Percentiles rank a stretch among this genome's conserved stretches.
These are phyloP conservation scores for Scomber japonicus DNA, from an alignment of 2,113 vertebrate genomes.

Conservation along the genomic window DNA sequence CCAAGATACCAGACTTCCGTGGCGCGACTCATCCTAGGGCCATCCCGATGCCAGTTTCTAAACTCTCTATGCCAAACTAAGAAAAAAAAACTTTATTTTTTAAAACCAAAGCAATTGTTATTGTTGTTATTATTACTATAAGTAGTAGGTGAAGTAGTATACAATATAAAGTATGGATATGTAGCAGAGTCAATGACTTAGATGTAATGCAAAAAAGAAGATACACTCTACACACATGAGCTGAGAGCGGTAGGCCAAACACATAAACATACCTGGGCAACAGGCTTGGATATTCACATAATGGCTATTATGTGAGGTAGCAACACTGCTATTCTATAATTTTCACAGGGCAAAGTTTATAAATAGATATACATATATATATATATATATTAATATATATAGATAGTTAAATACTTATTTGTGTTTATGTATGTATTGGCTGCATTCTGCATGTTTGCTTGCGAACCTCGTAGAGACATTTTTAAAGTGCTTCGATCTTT, in stretches of 20 bases:
- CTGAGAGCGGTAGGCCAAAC: slow-evolving; percentile 55
- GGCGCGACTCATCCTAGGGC: slow-evolving; percentile 67
- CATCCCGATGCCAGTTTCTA: slow-evolving; percentile 76
- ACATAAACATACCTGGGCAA: slow-evolving; percentile 61
- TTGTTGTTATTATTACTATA: slow-evolving; percentile 79
- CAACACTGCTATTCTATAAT: slow-evolving; percentile 79
- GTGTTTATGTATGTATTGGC: slow-evolving; percentile 81
- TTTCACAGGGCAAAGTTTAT: slow-evolving; percentile 78
- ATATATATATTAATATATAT: slow-evolving; percentile 61
- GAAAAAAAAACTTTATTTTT: slow-evolving; percentile 83
- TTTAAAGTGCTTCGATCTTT: slow-evolving; percentile 75
- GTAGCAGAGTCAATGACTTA: slow-evolving; percentile 88
- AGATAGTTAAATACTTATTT: slow-evolving; percentile 75
- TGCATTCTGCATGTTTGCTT: slow-evolving; percentile 86
- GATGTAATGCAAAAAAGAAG: slow-evolving; percentile 84
- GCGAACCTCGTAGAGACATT: slow-evolving; percentile 70
- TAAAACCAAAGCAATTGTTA: slow-evolving; percentile 89
- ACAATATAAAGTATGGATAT: slow-evolving; percentile 83
- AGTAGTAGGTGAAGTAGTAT: slow-evolving; percentile 70
- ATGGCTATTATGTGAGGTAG: slow-evolving; percentile 83
- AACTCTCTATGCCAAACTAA: slow-evolving; percentile 88
- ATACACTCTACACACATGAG: slow-evolving; percentile 60
- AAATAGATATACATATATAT: slow-evolving; percentile 62
- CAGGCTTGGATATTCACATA: slow-evolving; percentile 78
- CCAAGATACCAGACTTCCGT: slow-evolving; percentile 42